Evolutionary conservation across 2,888 invertebrate genomes (phyloP), one percentile per base, ranked within the genome.

Genomic region (Anoplius nigerrimus): DNA sequence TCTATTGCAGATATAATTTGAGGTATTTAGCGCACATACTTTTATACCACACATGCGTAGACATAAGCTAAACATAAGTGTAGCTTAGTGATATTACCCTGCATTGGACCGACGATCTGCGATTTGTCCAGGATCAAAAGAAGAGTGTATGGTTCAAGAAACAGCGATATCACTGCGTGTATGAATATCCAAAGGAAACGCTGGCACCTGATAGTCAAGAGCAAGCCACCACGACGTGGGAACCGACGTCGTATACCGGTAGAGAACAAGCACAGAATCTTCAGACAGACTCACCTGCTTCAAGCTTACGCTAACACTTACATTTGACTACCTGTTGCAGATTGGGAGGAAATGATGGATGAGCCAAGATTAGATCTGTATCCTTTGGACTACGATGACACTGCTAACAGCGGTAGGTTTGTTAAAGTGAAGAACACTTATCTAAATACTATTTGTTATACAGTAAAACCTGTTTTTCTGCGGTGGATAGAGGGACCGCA

Each of bases 121-220:
- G 55, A 69, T 82, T 81, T 81, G 69, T 85, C 70, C 84, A 92
- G 92, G 92, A 92, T 82, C 90, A 89, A 86, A 93, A 93, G 89
- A 93, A 93, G 87, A 92, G 92, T 78, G 95, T 95, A 55, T 94
- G 93, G 89, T 95, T 95, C 90, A 95, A 95, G 85, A 93, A 94
- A 61, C 95, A 95, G 89, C 94, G 94, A 87, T 95, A 95, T 89
- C 95, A 95, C 89, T 94, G 94, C 85, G 94, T 95, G 70, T 95
- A 95, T 88, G 95, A 95, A 89, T 95, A 95, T 89, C 95, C 95
- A 57, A 92, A 94, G 80, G 95, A 95, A 89, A 92, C 91, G 46
- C 83, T 89, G 75, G 92, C 88, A 24, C 80, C 87, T 62, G 81
- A 85, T 68, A 83, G 78, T 67, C 83, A 84, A 69, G 79, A 81